phyloP scores from a whole-genome alignment of 2,113 vertebrate genomes.

The Brachyhypopomus gauderio region DNA sequence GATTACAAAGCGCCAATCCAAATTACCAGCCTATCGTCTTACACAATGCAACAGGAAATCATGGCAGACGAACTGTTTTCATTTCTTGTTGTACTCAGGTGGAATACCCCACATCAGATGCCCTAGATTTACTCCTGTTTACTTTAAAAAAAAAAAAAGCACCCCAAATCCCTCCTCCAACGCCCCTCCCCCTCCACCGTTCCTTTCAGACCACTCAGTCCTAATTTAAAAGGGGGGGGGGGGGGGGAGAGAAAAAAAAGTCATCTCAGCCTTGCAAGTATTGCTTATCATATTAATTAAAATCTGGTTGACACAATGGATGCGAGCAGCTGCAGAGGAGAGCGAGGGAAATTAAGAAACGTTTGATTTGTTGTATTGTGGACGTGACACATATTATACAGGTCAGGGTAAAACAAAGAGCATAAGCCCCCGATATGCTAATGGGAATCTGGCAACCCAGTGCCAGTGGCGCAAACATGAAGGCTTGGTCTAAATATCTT shows the following conservation, averaged over 20 bases:
- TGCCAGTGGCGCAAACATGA: conserved; percentile 80
- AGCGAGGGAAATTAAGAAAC: conserved; percentile 93
- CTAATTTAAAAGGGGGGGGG: conserved; percentile 62
- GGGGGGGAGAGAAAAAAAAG: conserved; percentile 58
- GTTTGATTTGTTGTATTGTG: conserved; percentile 99
- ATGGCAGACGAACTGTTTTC: conserved; percentile 46
- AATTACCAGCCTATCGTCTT: conserved; percentile 57
- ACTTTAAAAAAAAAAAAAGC: conserved; percentile 44
- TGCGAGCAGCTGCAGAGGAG: conserved; percentile 92
- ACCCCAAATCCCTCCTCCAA: neutral
- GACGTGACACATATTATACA: conserved; percentile 99
- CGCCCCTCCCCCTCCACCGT: conserved; percentile 50
- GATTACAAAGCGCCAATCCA: conserved; percentile 53
- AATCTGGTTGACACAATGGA: conserved; percentile 93
- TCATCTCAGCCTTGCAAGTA: conserved; percentile 91
- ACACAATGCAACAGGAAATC: conserved; percentile 73
- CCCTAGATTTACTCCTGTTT: conserved; percentile 56
- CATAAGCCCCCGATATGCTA: conserved; percentile 87
- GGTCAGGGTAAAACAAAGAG: conserved; percentile 94
- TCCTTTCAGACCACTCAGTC: conserved; percentile 70
- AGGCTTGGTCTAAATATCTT: conserved; percentile 78
- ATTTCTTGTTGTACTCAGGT: conserved; percentile 56
- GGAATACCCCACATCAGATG: conserved; percentile 63
- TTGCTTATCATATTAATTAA: conserved; percentile 99
- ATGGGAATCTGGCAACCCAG: conserved; percentile 83